phyloP scores from a whole-genome alignment of 2,888 invertebrate species.

The Euzophera pinguis region DNA sequence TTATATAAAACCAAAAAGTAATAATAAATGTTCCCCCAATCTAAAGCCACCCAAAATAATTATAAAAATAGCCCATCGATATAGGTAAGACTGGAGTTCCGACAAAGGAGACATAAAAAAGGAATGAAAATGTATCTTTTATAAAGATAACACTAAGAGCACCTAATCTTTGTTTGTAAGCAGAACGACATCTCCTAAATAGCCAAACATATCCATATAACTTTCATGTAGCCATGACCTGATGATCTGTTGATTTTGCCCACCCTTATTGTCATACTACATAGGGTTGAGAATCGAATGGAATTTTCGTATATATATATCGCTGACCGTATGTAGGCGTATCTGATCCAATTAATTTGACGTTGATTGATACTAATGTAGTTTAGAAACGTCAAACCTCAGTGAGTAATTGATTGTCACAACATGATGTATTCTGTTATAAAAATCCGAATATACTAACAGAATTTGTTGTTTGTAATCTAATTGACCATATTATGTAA shows the following conservation, averaged over 20 bases:
- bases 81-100: background rate
- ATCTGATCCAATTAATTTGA: constrained; percentile 77
- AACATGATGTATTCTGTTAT: constrained; percentile 55
- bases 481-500: no score
- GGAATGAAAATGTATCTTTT: background rate
- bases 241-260: background rate
- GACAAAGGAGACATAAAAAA: constrained; percentile 7
- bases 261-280: background rate
- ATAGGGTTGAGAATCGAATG: constrained; percentile 1
- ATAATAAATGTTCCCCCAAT: no score
- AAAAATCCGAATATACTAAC: constrained; percentile 29
- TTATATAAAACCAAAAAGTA: no score
- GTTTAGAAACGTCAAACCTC: constrained; percentile 50
- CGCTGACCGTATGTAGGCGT: constrained; percentile 49
- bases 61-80: no score
- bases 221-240: constrained; percentile 2
- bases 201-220: constrained; percentile 11
- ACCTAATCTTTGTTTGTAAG: constrained; percentile 21
- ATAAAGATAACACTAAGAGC: constrained; percentile 15
- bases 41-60: no score
- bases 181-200: constrained; percentile 22
- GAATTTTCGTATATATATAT: background rate
- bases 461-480: background rate
- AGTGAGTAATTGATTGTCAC: constrained; percentile 74
- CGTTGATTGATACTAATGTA: constrained; percentile 77